Base-by-base conservation (phyloP, 2,113 vertebrate species). In the Felis chaus region DNA sequence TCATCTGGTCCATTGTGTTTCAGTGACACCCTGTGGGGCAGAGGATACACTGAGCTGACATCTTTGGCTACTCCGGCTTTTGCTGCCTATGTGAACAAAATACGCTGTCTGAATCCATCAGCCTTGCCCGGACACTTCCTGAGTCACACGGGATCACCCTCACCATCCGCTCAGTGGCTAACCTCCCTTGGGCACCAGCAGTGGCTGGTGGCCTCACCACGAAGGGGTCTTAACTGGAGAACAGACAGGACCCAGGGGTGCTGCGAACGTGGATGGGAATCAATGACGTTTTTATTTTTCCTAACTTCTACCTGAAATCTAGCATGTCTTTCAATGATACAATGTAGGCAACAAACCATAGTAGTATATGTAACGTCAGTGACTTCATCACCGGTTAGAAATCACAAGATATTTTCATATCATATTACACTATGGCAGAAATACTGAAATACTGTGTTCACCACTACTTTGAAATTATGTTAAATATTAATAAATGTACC, bases 161-260 rank as follows among this genome's bases (percentile, higher is more conserved):
- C 0, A 1, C 5, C 0, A 4, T 25, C 36, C 1, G 4, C 14
- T 18, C 31, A 11, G 69, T 0, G 15, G 65, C 33, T 15, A 31
- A 10, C 3, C 25, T 11, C 39, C 29, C 18, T 1, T 3, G 19
- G 81, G 81, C 5, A 31, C 21, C 50, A 4, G 85, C 57, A 65
- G 31, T 0, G 57, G 68, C 80, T 10, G 36, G 23, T 0, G 7
- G 36, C 13, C 36, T 65, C 86, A 1, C 13, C 57, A 3, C 45
- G 33, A 41, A 33, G 15, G 16, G 16, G 16, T 63, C 80, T 76
- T 73, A 9, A 36, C 3, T 4, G 12, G 21, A 63, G 57, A 13
- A 65, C 27, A 76, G 89, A 65, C 21, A 16, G 71, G 55, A 88
- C 2, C 65, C 50, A 21, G 92, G 31, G n/a, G 7, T 3, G 0